Base-by-base conservation (phyloP, 2,113 vertebrate genomes). In the Amphiprion ocellaris region DNA sequence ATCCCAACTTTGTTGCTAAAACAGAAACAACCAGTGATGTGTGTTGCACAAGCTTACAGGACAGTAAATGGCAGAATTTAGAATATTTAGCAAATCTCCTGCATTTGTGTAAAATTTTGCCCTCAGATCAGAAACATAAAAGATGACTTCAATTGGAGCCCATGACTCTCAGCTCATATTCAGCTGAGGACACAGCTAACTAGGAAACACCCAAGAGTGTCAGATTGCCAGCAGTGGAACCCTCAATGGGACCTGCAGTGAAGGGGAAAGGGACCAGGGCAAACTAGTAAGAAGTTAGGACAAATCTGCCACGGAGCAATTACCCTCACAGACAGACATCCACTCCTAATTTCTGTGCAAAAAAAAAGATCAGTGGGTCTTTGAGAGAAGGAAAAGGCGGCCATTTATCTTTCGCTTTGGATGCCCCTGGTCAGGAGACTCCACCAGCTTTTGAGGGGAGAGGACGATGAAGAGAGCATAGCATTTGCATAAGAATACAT, bases 401-500 rank as follows among this genome's bases (percentile, higher is more conserved):
- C 69, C 79, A 87, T 92, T 91, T 89, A 90, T 91, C 84, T 89
- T 86, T 79, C 1, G 3, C 67, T 81, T 77, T 82, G 49, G 83
- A 76, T 78, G 84, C 83, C 88, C 82, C 81, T 80, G 81, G 90
- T 91, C 79, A 80, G 87, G 65, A 83, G 61, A 82, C 69, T 80
- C 74, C 77, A 80, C 55, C 68, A 30, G 82, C 77, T 86, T 91
- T 71, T 60, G 30, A 64, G 53, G 71, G 59, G 52, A 56, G 75
- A 55, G 52, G 64, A 39, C 21, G 23, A 67, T 62, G 63, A 79
- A 81, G 79, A 70, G 87, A 77, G 72, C 17, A 21, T 24, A 0
- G 30, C 39, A 92, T 94, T 92, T 94, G 86, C 93, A 94, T 94
- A 79, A 93, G 80, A 92, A 94, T 92, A 77, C 70, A 84, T 69